Base-by-base conservation (phyloP, 2,113 vertebrate species). In the Rhabdornis inornatus region DNA sequence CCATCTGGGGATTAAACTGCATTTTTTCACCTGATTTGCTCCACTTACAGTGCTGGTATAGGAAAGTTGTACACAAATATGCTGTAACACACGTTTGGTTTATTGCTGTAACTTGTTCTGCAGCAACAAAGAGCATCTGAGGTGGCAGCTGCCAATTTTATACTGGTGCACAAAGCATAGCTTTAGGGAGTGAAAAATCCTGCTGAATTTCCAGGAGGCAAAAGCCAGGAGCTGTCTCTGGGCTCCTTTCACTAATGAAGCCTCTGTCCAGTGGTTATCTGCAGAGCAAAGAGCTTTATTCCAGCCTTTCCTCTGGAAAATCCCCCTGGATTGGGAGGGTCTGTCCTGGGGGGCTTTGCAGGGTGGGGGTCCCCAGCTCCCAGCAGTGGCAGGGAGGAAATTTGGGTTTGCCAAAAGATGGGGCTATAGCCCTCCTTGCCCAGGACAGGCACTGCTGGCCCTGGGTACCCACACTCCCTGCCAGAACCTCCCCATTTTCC, bases 351-450 rank as follows among this genome's bases (percentile, higher is more conserved):
- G 31, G 50, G 87, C 27, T 77, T 49, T 64, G 52, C 39, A 30
- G 63, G 8, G 7, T 15, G 40, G 35, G 39, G 42, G 31, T 84
- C 15, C 55, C 61, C 44, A 45, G 2, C 27, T 75, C 42, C 24
- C 33, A 6, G 21, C 22, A 15, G 1, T 49, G 11, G 30, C 57
- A 79, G 37, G 75, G 60, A 84, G 56, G 64, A 45, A 95, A 95
- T 70, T 65, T 8, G 55, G 30, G 5, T 55, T 92, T 70, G 28
- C 89, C 93, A 92, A 96, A 63, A 95, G 92, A 76, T 95, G 95
- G 89, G 87, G 95, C 91, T 91, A 25, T 44, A 69, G 87, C 81
- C 50, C 53, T 95, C 93, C 60, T 72, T 76, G 77, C 52, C 83
- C 92, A 33, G 21, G 61, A 22, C 65, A 89, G 72, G n/a, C 25